A percentile compares a stretch with the other conserved stretches of the same genome.
Conservation (phyloP, 2,797 vertebrate species). For the Rhabdophis nuchalis region DNA sequence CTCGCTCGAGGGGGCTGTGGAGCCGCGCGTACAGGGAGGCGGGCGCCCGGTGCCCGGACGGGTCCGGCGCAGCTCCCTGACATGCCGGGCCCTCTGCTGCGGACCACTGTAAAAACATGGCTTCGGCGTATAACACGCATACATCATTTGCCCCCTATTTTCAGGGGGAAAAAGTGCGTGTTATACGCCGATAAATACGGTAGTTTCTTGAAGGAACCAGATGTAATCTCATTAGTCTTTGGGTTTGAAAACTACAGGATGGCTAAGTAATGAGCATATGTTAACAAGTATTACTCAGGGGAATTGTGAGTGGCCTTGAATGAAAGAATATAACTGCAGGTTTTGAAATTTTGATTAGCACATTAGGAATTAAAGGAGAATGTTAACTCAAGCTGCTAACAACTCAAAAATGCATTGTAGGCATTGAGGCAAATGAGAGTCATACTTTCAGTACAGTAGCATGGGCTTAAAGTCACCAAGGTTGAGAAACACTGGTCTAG, state of each 20-base stretch:
- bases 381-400: not conserved
- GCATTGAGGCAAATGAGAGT: not conserved
- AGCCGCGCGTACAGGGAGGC: too few species aligned
- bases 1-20: too few species aligned
- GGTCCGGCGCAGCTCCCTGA: too few species aligned
- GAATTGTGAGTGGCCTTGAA: not conserved
- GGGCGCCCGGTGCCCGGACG: too few species aligned
- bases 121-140: too few species aligned
- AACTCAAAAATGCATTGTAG: not conserved
- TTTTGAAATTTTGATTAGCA: not conserved
- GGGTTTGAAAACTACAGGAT: constrained; percentile 2
- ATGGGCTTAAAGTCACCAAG: too few species aligned
- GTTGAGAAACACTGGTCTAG: too few species aligned
- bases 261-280: not conserved
- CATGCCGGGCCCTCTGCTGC: too few species aligned
- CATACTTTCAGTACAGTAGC: not conserved
- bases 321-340: not conserved
- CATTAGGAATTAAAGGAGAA: not conserved
- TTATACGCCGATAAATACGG: too few species aligned
- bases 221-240: constrained; percentile 9
- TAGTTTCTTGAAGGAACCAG: constrained; percentile 7
- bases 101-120: too few species aligned
- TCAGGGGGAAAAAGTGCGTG: too few species aligned
- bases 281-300: not conserved
- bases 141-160: too few species aligned